Evolutionary conservation across 1,140 invertebrate genomes (phyloP), one percentile per base, ranked within the genome.

Genomic region (Himalopsyche phryganea): DNA sequence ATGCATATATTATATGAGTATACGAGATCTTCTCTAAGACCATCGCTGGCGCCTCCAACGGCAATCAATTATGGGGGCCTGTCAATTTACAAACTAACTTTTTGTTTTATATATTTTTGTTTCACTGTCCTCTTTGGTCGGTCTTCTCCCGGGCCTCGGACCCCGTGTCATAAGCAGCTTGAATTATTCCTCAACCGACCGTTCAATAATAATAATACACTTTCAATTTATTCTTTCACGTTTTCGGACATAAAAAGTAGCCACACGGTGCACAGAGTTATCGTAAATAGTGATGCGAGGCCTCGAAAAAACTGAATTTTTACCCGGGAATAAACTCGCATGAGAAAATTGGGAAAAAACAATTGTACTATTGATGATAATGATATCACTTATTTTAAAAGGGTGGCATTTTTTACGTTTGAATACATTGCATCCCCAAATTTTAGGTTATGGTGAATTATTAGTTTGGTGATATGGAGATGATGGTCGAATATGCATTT

Each of bases 71-170:
- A 61, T 56, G 19, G 19, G 49, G 47, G 19, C 48, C 53, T 61
- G 52, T 56, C 59, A 61, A 61, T 56, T 61, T 61, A 56, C 50
- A 52, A 56, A 56, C 52, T 10, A 48, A 50, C 52, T 51, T 61
- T 61, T 61, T 60, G 52, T 61, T 61, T 46, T 40, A 28, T 13
- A 14, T 40, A 13, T 33, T 32, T 17, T 23, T n/a, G 11, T 50
- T 50, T 50, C 51, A 36, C 41, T 36, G 32, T 36, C 47, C 40
- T 52, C 58, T 60, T 53, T 60, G 44, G 49, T 60, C 50, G 58
- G 28, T n/a, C 38, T 11, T 15, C 15, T 40, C 11, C 4, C 38
- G 23, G 23, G 23, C 11, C 38, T 40, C 38, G n/a, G 5, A n/a
- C 38, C 38, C 11, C 38, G 11, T 4, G 3, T 15, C 38, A n/a